A percentile compares a stretch with the other conserved stretches of the same genome.
Evolutionary conservation across 2,888 invertebrate species (phyloP).

Genomic region (Portevinia maculata): DNA sequence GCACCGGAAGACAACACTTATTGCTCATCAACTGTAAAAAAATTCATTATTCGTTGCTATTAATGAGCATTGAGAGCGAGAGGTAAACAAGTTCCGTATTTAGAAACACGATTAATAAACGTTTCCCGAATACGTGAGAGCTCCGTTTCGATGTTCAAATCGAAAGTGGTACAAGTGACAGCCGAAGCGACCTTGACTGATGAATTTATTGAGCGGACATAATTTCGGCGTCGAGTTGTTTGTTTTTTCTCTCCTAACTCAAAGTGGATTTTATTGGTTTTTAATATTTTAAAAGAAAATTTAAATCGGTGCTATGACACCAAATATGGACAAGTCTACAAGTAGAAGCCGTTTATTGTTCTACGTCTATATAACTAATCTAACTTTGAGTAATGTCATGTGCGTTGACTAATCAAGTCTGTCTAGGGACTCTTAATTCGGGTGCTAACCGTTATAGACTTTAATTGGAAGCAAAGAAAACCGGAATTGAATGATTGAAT

Average conservation of each 20-base stretch:
- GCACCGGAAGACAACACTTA: constrained; percentile 47
- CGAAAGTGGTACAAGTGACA: constrained; percentile 59
- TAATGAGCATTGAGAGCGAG: constrained; percentile 38
- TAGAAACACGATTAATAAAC: constrained; percentile 42
- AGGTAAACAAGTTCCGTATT: constrained; percentile 53
- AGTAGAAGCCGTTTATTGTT: constrained; percentile 24
- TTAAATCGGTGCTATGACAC: constrained; percentile 40
- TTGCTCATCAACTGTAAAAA: background rate
- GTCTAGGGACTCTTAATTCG: constrained; percentile 42
- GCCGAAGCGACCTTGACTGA: constrained; percentile 61
- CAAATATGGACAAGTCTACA: constrained; percentile 41
- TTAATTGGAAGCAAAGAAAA: constrained; percentile 57
- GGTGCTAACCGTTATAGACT: constrained; percentile 49
- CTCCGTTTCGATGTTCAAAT: constrained; percentile 46
- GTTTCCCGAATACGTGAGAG: constrained; percentile 36
- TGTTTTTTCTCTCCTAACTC: constrained; percentile 7
- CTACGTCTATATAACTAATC: constrained; percentile 3
- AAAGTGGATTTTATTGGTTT: constrained; percentile 6
- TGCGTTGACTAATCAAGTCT: constrained; percentile 12
- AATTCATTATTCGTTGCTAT: constrained; percentile 9
- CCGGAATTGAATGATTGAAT: constrained; percentile 62
- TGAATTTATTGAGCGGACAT: constrained; percentile 60
- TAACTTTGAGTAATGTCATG: background rate
- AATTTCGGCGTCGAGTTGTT: constrained; percentile 51
- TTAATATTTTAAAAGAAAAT: constrained; percentile 49